phyloP scores from a whole-genome alignment of 2,113 vertebrate genomes.

The Rana temporaria region DNA sequence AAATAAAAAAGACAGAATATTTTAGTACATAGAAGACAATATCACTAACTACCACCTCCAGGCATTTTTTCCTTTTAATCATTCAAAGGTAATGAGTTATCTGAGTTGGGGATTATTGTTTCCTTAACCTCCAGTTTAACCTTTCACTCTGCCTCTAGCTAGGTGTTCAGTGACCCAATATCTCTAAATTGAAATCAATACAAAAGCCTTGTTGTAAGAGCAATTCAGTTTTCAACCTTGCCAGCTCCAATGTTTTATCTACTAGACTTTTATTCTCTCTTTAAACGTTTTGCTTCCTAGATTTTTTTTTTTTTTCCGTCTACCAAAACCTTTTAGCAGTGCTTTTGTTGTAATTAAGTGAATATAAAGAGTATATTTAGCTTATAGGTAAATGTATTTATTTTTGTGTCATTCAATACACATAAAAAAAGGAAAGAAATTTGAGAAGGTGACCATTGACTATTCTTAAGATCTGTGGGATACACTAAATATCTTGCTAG shows the following conservation, averaged over 20 bases:
- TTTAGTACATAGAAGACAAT: neutral
- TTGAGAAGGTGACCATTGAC: neutral
- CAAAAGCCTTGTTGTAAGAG: neutral
- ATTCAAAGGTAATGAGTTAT: neutral
- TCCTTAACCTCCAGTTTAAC: conserved; percentile 21
- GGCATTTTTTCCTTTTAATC: neutral
- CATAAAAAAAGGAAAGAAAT: neutral
- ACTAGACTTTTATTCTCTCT: neutral
- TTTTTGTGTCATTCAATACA: neutral
- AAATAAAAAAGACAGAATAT: neutral
- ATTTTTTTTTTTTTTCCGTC: too few species aligned
- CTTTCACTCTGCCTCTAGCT: conserved; percentile 12
- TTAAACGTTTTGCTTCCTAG: neutral
- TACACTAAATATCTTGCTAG: neutral
- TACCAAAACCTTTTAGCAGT: too few species aligned
- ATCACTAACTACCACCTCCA: neutral
- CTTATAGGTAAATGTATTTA: neutral
- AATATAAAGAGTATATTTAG: neutral
- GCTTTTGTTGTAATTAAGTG: neutral
- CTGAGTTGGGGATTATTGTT: conserved; percentile 7
- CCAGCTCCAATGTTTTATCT: neutral
- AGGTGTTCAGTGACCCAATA: conserved; percentile 10
- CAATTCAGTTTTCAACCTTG: neutral
- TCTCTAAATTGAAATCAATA: conserved; percentile 19
- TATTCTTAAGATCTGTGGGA: neutral